These are phyloP conservation scores for Podarcis muralis DNA, from an alignment of 2,113 vertebrate genomes.

Conservation along the genomic window DNA sequence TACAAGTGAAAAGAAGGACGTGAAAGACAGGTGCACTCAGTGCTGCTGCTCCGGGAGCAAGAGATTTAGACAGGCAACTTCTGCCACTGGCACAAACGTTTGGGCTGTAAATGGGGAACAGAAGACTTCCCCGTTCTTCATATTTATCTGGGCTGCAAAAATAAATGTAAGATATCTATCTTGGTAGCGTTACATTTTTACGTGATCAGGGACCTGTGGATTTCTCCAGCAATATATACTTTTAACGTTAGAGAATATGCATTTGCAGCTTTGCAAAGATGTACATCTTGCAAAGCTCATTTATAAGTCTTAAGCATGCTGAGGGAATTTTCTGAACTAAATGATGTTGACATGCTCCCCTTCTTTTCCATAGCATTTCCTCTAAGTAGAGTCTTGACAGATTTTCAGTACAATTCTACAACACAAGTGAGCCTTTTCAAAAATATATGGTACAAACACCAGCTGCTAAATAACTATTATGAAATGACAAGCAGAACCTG, in stretches of 20 bases:
- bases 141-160: background rate
- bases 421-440: constrained; percentile 6
- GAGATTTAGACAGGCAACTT: background rate
- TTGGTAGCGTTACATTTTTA: background rate
- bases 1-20: background rate
- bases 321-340: background rate
- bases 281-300: background rate
- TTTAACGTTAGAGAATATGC: no score
- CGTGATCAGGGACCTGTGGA: background rate
- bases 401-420: constrained; percentile 22
- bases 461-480: constrained; percentile 3
- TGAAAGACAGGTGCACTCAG: background rate
- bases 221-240: background rate
- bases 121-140: background rate
- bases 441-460: constrained; percentile 2
- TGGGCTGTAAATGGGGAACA: background rate
- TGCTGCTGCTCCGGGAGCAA: background rate
- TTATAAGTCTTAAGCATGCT: background rate
- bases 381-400: constrained; percentile 12
- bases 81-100: background rate
- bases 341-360: background rate
- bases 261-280: background rate
- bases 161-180: background rate
- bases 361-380: constrained; percentile 4
- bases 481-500: background rate